Conservation (phyloP, 2,113 vertebrate genomes). For the Paraplagusia blochii region DNA sequence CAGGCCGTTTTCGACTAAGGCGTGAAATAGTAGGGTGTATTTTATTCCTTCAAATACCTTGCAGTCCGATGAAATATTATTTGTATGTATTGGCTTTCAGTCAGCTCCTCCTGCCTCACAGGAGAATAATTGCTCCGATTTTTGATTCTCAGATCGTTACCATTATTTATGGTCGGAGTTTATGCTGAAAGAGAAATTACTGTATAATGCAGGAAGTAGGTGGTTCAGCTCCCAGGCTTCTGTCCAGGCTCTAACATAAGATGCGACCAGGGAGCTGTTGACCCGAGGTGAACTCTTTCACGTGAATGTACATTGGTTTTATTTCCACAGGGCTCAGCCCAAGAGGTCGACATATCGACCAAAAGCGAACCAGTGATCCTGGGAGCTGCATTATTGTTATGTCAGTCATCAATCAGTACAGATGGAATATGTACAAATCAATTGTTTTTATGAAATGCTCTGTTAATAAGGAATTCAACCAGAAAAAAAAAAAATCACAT, state of each 20-base stretch:
- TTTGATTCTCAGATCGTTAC: slow-evolving; percentile 6
- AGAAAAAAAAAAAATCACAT: too few species aligned
- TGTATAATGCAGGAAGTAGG: not conserved
- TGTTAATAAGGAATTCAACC: not conserved
- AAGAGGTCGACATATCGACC: too few species aligned
- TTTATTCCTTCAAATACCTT: too few species aligned
- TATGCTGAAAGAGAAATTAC: not conserved
- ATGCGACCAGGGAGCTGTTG: not conserved
- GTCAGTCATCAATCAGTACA: not conserved
- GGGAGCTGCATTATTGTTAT: slow-evolving; percentile 6
- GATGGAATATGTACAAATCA: not conserved
- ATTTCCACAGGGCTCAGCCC: too few species aligned
- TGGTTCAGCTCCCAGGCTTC: slow-evolving; percentile 1
- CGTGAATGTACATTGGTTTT: too few species aligned
- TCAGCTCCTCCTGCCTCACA: not conserved
- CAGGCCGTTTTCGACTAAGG: too few species aligned
- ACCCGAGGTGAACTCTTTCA: not conserved
- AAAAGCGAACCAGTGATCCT: not conserved
- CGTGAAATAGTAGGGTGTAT: too few species aligned
- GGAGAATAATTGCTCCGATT: not conserved
- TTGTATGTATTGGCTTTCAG: not conserved
- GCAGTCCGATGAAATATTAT: too few species aligned
- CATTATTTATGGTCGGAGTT: slow-evolving; percentile 4
- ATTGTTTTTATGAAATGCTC: not conserved
- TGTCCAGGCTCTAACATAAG: not conserved